Evolutionary conservation across 2,797 vertebrate genomes (phyloP).

Genomic region (Gymnoscopelus microlampas): DNA sequence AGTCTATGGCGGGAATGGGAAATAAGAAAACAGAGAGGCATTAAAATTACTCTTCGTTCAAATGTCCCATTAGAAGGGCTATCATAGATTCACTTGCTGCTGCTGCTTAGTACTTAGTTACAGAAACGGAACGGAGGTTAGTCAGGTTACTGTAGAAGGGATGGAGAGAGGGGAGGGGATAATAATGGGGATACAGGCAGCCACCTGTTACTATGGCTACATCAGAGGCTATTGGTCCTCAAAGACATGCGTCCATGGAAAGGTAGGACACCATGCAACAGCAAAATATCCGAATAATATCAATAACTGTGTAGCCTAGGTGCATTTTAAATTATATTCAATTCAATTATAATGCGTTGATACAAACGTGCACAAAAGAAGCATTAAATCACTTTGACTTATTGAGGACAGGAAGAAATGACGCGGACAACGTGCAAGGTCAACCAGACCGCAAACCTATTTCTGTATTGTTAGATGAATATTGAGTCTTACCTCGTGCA

Average conservation of each 20-base stretch:
- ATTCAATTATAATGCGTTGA: not conserved
- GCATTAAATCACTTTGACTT: not conserved
- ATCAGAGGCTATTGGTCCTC: slow-evolving; percentile 55
- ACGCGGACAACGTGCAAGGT: slow-evolving; percentile 31
- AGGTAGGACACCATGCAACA: not conserved
- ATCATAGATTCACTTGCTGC: not conserved
- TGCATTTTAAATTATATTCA: not conserved
- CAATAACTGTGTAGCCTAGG: not conserved
- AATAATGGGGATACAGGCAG: slow-evolving; percentile 62
- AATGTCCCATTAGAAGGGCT: slow-evolving; percentile 9
- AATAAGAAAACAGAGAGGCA: slow-evolving; percentile 15
- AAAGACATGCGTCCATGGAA: slow-evolving; percentile 25
- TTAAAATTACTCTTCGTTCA: not conserved
- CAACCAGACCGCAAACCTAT: not conserved
- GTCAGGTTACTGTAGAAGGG: not conserved
- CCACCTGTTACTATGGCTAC: slow-evolving; percentile 84
- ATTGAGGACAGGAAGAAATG: not conserved
- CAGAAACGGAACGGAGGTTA: slow-evolving; percentile 27
- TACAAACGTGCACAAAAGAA: not conserved
- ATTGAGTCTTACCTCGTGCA: slow-evolving; percentile 52
- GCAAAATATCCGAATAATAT: not conserved
- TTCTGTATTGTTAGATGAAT: not conserved
- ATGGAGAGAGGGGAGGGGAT: not conserved
- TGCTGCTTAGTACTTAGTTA: slow-evolving; percentile 27
- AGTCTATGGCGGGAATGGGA: slow-evolving; percentile 50